phyloP scores from a whole-genome alignment of 2,888 invertebrate species.

The Parapristionchus giblindavisi region DNA sequence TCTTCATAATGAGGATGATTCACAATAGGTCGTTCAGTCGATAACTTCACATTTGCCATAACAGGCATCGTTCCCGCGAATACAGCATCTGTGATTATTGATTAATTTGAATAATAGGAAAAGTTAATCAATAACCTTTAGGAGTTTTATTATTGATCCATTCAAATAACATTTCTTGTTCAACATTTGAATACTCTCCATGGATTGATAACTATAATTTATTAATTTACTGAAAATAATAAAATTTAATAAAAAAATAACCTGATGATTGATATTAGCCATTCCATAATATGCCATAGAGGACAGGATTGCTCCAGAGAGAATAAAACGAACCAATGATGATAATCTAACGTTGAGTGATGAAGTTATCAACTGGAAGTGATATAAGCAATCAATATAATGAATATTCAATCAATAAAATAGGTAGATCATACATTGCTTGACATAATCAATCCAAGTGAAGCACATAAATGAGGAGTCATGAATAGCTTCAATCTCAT shows the following conservation, averaged over 20 bases:
- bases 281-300: conserved; percentile 72
- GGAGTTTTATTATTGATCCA: conserved; percentile 80
- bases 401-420: not conserved
- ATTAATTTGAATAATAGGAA: not conserved
- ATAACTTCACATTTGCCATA: conserved; percentile 83
- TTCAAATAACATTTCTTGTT: conserved; percentile 81
- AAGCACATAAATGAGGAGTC: conserved; percentile 82
- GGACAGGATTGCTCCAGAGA: conserved; percentile 74
- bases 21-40: conserved; percentile 81
- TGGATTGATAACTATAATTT: conserved; percentile 72
- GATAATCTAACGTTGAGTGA: conserved; percentile 24
- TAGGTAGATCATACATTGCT: conserved; percentile 1
- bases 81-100: conserved; percentile 74
- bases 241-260: not conserved
- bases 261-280: conserved; percentile 33
- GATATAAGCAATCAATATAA: not conserved
- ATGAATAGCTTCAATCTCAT: conserved; percentile 83
- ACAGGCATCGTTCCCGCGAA: conserved; percentile 88
- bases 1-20: conserved; percentile 90
- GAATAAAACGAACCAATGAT: conserved; percentile 44
- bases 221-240: not conserved
- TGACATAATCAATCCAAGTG: conserved; percentile 77
- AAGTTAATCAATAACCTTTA: conserved; percentile 42
- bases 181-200: conserved; percentile 80
- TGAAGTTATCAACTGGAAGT: conserved; percentile 10